phyloP scores from a whole-genome alignment of 2,797 vertebrate species.

The Chloroceryle inda region DNA sequence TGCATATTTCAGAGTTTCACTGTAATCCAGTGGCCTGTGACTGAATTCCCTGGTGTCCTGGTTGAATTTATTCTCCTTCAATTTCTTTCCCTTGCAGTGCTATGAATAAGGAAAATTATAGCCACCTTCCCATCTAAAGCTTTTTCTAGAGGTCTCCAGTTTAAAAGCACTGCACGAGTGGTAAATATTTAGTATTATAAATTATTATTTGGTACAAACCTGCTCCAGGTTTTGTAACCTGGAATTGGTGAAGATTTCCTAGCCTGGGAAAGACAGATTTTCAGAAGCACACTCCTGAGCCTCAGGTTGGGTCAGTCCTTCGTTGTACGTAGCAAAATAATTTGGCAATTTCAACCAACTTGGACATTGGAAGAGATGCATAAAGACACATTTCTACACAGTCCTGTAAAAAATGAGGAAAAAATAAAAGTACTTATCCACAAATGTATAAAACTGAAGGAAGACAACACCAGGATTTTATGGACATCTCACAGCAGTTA shows the following conservation, averaged over 20 bases:
- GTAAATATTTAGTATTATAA: background rate
- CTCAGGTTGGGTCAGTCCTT: background rate
- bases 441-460: background rate
- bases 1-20: background rate
- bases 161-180: background rate
- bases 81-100: background rate
- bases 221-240: background rate
- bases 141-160: background rate
- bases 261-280: background rate
- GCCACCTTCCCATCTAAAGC: background rate
- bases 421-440: background rate
- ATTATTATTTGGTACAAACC: background rate
- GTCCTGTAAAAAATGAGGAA: background rate
- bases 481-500: background rate
- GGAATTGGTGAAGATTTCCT: background rate
- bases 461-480: background rate
- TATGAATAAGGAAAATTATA: background rate
- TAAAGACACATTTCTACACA: background rate
- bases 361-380: background rate
- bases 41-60: background rate
- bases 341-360: background rate
- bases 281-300: background rate
- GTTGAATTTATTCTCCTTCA: background rate
- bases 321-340: accelerated
- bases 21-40: background rate